Conservation (phyloP, 2,888 invertebrate species). For the Lepidochrysops patricia region DNA sequence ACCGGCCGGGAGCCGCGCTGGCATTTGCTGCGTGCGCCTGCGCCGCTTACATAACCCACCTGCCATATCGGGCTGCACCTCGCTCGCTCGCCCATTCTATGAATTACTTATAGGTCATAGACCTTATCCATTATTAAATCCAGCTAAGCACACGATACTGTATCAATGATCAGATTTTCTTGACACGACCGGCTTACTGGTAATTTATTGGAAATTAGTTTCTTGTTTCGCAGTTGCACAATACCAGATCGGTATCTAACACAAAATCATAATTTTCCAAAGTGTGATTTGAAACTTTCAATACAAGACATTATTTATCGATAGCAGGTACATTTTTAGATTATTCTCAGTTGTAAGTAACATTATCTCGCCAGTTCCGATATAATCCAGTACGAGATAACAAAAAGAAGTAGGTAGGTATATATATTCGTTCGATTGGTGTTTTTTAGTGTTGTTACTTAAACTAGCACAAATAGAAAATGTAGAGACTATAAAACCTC, state of each 20-base stretch:
- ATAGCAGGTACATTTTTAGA: too few species aligned
- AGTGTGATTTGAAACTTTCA: neutral
- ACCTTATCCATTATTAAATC: constrained; percentile 63
- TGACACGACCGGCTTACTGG: constrained; percentile 15
- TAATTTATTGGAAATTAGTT: constrained; percentile 10
- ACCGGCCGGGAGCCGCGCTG: constrained; percentile 49
- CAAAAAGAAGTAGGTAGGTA: too few species aligned
- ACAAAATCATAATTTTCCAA: neutral
- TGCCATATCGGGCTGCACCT: constrained; percentile 69
- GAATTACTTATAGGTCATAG: constrained; percentile 72
- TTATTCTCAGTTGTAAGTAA: too few species aligned
- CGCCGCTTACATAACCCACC: constrained; percentile 71
- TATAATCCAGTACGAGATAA: too few species aligned
- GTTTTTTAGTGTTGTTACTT: neutral
- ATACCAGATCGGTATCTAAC: neutral
- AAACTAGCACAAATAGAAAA: constrained; percentile 28
- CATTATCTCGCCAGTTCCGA: too few species aligned
- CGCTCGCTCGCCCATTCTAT: constrained; percentile 68
- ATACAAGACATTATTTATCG: neutral
- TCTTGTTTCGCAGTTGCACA: constrained; percentile 1
- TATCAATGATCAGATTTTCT: constrained; percentile 34
- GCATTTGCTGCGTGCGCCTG: constrained; percentile 53
- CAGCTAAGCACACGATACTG: constrained; percentile 38
- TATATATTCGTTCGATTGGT: too few species aligned
- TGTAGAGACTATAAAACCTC: constrained; percentile 35